phyloP scores from a whole-genome alignment of 2,888 invertebrate species.

The Tiphia femorata region DNA sequence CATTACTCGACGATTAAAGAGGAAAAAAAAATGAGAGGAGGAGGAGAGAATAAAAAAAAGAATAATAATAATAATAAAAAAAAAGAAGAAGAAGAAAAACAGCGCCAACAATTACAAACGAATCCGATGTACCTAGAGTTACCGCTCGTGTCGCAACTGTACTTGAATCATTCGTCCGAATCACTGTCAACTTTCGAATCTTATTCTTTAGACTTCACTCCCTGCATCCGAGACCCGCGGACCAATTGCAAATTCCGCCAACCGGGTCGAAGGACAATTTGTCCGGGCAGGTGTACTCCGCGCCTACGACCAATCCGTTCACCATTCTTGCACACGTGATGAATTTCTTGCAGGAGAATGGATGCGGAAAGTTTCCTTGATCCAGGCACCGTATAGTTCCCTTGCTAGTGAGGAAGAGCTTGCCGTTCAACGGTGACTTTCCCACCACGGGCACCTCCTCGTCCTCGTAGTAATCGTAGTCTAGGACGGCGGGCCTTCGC shows the following conservation, averaged over 20 bases:
- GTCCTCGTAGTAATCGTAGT: constrained; percentile 80
- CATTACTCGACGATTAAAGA: too few species aligned
- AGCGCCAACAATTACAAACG: too few species aligned
- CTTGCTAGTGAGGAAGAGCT: constrained; percentile 72
- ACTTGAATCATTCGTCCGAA: neutral
- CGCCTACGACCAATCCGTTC: constrained; percentile 82
- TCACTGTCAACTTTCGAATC: neutral
- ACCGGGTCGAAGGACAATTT: constrained; percentile 90
- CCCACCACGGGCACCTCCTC: constrained; percentile 74
- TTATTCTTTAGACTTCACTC: constrained; percentile 64
- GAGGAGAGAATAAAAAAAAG: neutral
- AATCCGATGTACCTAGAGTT: neutral
- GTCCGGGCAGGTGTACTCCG: constrained; percentile 91
- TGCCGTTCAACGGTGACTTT: constrained; percentile 72
- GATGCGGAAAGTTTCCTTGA: constrained; percentile 93
- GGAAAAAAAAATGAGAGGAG: too few species aligned
- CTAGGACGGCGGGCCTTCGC: constrained; percentile 63
- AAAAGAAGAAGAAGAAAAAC: too few species aligned
- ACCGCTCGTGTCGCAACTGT: too few species aligned
- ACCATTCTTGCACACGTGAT: constrained; percentile 90
- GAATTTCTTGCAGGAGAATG: constrained; percentile 90
- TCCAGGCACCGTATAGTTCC: constrained; percentile 86
- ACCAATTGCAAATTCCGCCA: constrained; percentile 93
- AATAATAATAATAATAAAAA: neutral
- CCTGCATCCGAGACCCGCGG: constrained; percentile 83